Conservation (phyloP, 2,797 vertebrate species). For the Danio aesculapii region DNA sequence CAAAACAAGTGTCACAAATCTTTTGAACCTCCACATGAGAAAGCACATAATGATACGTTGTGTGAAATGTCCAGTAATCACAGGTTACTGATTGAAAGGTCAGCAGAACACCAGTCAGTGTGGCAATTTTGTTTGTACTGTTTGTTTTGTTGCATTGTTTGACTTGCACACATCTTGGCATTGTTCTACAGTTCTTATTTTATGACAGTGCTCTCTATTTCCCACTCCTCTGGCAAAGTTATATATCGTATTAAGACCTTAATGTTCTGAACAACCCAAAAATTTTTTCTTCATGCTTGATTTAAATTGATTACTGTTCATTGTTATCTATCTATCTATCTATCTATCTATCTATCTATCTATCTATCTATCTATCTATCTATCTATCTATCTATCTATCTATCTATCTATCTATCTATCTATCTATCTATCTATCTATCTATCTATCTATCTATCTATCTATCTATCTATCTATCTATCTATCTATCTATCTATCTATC, state of each 20-base stretch:
- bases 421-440: not conserved
- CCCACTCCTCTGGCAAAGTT: constrained; percentile 51
- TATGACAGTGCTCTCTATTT: constrained; percentile 28
- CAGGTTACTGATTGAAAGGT: not conserved
- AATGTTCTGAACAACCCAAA: constrained; percentile 49
- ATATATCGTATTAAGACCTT: not conserved
- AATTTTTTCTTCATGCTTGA: constrained; percentile 47
- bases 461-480: too few species aligned
- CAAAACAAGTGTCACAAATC: not conserved
- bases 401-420: too few species aligned
- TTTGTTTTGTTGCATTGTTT: not conserved
- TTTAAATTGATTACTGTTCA: too few species aligned
- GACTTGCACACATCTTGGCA: too few species aligned
- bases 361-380: too few species aligned
- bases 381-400: too few species aligned
- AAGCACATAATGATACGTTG: not conserved
- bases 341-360: too few species aligned
- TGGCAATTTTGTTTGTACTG: not conserved
- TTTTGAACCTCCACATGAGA: not conserved
- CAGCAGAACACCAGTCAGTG: not conserved
- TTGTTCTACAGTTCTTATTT: too few species aligned
- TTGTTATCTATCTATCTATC: too few species aligned
- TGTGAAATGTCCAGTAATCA: constrained; percentile 4
- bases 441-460: too few species aligned
- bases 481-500: too few species aligned